Evolutionary conservation across 2,888 invertebrate species (phyloP).

Genomic region (Neelides folsomi): DNA sequence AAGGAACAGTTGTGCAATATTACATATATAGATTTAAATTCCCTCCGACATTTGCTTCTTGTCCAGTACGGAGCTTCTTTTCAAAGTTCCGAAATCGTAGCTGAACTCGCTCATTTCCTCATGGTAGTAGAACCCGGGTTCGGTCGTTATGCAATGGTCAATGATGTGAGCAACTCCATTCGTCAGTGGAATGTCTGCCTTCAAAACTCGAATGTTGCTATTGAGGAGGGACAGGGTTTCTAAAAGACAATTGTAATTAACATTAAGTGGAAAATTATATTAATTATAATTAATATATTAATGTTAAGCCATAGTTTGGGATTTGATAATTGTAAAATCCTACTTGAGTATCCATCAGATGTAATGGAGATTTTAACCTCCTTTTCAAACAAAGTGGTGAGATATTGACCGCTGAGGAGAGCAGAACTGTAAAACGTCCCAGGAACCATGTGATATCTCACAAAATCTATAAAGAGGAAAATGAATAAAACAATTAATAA

Average conservation of each 20-base stretch:
- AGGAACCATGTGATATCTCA: slow-evolving; percentile 36
- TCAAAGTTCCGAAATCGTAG: slow-evolving; percentile 23
- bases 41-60: not conserved
- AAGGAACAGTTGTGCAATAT: too few relatives aligned
- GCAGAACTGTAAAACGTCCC: slow-evolving; percentile 37
- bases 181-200: slow-evolving; percentile 34
- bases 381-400: slow-evolving; percentile 35
- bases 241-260: slow-evolving; percentile 10
- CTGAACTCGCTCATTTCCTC: slow-evolving; percentile 25
- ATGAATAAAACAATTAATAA: not conserved
- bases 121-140: slow-evolving; percentile 19
- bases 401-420: slow-evolving; percentile 34
- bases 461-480: slow-evolving; percentile 18
- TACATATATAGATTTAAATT: too few relatives aligned
- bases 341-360: slow-evolving; percentile 34
- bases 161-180: slow-evolving; percentile 38
- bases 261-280: too few relatives aligned
- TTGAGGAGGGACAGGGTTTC: slow-evolving; percentile 33
- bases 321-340: too few relatives aligned
- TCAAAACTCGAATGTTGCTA: slow-evolving; percentile 31
- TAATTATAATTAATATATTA: too few relatives aligned
- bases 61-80: slow-evolving; percentile 11
- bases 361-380: slow-evolving; percentile 34
- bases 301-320: too few relatives aligned
- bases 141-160: slow-evolving; percentile 26